A percentile compares a stretch with the other conserved stretches of the same genome.
These are phyloP conservation scores for Rhinichthys klamathensis DNA, from an alignment of 2,113 vertebrate species.

Conservation along the genomic window DNA sequence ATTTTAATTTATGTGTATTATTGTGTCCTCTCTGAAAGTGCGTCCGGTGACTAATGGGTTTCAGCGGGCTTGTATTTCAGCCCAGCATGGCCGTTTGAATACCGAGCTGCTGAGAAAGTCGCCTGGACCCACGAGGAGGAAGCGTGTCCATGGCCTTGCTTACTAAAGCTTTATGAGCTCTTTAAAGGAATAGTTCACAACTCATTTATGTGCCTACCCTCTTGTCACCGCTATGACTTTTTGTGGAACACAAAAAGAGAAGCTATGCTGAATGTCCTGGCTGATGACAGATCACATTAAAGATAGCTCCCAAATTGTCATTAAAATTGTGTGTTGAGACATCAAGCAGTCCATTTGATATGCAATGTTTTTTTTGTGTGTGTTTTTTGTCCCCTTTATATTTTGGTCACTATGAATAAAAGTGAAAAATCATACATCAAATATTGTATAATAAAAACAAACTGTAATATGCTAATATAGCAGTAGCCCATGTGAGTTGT, in stretches of 20 bases:
- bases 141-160: neutral
- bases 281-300: neutral
- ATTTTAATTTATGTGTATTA: constrained; percentile 39
- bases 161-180: neutral
- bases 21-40: constrained; percentile 13
- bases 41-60: constrained; percentile 32
- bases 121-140: neutral
- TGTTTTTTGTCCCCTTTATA: too few relatives aligned
- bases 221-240: neutral
- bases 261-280: neutral
- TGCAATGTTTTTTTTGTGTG: too few relatives aligned
- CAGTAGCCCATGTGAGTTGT: neutral
- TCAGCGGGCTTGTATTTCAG: constrained; percentile 32
- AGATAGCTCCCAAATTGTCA: too few relatives aligned
- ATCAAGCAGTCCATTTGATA: too few relatives aligned
- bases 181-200: neutral
- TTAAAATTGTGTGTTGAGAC: too few relatives aligned
- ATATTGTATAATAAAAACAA: too few relatives aligned
- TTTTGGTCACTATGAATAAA: too few relatives aligned
- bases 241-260: neutral
- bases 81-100: constrained; percentile 6
- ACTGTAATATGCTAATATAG: too few relatives aligned
- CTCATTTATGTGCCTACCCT: neutral
- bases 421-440: too few relatives aligned
- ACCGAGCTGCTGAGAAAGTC: constrained; percentile 24